phyloP scores from a whole-genome alignment of 2,113 vertebrate species.

The Coturnix japonica region DNA sequence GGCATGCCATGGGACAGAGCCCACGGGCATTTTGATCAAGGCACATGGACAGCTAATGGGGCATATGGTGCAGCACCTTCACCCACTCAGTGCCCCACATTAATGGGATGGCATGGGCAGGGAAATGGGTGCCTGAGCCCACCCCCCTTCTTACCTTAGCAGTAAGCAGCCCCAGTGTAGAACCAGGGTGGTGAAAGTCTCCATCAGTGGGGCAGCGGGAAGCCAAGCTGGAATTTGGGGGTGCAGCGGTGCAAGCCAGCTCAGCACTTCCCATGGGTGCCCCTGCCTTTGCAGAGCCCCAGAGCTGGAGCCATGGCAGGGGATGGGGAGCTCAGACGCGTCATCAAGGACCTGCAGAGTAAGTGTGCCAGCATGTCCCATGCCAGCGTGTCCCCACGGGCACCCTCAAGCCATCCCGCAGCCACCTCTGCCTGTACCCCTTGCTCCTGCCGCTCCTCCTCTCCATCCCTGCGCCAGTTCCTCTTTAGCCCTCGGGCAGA shows the following conservation, averaged over 20 bases:
- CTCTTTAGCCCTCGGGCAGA: not conserved
- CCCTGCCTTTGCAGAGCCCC: not conserved
- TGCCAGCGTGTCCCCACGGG: not conserved
- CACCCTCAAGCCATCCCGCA: not conserved
- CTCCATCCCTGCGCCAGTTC: not conserved
- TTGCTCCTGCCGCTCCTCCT: not conserved
- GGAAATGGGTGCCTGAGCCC: not conserved
- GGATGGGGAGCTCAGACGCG: conserved; percentile 23
- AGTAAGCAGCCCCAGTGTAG: not conserved
- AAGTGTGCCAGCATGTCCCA: conserved; percentile 16
- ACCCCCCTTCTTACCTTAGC: not conserved
- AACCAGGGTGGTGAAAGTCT: fast-evolving
- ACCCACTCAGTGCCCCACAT: not conserved
- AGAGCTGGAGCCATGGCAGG: conserved; percentile 57
- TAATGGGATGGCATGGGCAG: not conserved
- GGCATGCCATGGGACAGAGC: not conserved
- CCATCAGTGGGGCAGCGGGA: not conserved
- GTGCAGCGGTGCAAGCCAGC: not conserved
- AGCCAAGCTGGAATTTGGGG: not conserved
- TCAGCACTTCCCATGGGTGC: not conserved
- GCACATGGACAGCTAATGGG: not conserved
- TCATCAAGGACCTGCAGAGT: conserved; percentile 76
- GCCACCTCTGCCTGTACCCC: not conserved
- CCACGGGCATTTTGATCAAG: not conserved
- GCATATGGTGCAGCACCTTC: not conserved